Evolutionary conservation across 2,797 vertebrate genomes (phyloP), one percentile per base, ranked within the genome.

Genomic region (Coendou prehensilis): DNA sequence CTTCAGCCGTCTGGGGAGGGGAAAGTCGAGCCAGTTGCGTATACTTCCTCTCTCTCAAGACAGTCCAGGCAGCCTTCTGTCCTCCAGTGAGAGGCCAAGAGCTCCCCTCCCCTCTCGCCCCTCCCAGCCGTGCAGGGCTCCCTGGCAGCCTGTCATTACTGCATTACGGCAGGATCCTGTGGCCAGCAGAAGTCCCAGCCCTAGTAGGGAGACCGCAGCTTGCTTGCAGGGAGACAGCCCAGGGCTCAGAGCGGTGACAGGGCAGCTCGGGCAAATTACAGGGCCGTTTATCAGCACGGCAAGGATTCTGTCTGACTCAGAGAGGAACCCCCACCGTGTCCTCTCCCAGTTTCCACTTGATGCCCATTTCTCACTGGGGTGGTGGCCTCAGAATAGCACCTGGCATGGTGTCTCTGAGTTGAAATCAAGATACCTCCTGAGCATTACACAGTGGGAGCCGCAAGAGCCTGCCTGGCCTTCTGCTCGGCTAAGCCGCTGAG

Each of bases 121-220:
- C 57, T 33, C 85, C 83, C 1, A 2, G 50, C 84, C 0, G 13
- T 11, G n/a, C 3, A 2, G 95, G 89, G 73, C 92, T 95, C 87
- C 96, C 95, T 97, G 95, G 96, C 96, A 95, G 91, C 94, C 93
- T 94, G 87, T 97, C 94, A 50, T 89, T 71, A 83, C 97, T 97
- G 97, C 97, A 95, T 97, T 96, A 89, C 0, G 41, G 92, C 96
- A 90, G 95, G 95, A 83, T 85, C 78, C 95, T 22, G 95, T 14
- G 45, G 73, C 73, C 6, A 45, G 93, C 87, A 37, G 4, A 96
- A 52, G 80, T 56, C 87, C 56, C 47, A 11, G 84, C 56, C 7
- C 41, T 1, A 9, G 52, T 41, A 26, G 71, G 52, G 83, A 93
- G 89, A 56, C 63, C 0, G 13, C 54, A 85, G 75, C 84, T 83